Percentiles rank a stretch among this genome's conserved stretches.
phyloP scores from a whole-genome alignment of 2,797 vertebrate species.

The Alca torda region DNA sequence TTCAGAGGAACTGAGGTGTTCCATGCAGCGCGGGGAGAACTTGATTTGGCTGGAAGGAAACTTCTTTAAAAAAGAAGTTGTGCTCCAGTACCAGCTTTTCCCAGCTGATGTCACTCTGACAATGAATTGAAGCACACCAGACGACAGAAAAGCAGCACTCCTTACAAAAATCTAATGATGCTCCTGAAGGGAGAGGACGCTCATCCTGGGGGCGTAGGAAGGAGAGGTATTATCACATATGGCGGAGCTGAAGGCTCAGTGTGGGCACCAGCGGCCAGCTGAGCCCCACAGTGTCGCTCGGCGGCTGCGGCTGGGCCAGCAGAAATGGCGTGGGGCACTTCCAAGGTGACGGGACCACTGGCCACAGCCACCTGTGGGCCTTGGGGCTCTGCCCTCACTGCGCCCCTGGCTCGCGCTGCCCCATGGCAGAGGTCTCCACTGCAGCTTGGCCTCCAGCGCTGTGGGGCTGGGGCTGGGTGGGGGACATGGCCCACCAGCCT shows the following conservation, averaged over 20 bases:
- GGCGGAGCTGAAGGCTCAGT: not conserved
- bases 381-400: fast-evolving
- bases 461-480: not conserved
- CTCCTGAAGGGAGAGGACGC: not conserved
- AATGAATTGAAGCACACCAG: not conserved
- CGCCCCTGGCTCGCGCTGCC: not conserved
- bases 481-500: not conserved
- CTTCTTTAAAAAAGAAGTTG: not conserved
- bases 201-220: not conserved
- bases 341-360: not conserved
- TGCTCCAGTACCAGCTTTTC: slow-evolving; percentile 5
- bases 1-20: not conserved
- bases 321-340: not conserved
- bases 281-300: fast-evolving
- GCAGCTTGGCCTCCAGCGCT: not conserved
- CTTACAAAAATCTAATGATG: not conserved
- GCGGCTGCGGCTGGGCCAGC: not conserved
- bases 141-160: not conserved
- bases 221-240: not conserved
- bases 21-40: fast-evolving
- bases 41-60: not conserved
- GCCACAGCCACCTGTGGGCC: fast-evolving
- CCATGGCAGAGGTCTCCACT: not conserved
- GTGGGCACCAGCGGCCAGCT: not conserved
- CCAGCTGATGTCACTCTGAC: slow-evolving; percentile 31